Evolutionary conservation across 2,797 vertebrate genomes (phyloP).

Genomic region (Pteronotus mesoamericanus): DNA sequence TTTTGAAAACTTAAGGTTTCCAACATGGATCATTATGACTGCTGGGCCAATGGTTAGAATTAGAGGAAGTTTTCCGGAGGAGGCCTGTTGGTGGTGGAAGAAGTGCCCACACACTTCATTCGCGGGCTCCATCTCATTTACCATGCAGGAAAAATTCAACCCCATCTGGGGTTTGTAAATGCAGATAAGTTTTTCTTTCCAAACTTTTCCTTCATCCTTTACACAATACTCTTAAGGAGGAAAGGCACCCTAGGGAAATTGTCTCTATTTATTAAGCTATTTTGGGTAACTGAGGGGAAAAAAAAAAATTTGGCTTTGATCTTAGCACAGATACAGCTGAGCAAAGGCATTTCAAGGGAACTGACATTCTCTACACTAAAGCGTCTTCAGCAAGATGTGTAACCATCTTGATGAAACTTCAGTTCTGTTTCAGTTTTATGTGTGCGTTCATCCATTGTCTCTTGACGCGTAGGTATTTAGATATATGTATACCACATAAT

Average conservation of each 20-base stretch:
- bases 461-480: background rate
- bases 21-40: background rate
- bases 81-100: background rate
- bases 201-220: background rate
- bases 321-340: background rate
- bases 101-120: background rate
- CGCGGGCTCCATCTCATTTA: background rate
- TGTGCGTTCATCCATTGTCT: background rate
- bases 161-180: background rate
- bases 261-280: slow-evolving; percentile 26
- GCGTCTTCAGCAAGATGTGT: background rate
- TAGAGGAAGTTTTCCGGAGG: background rate
- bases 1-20: background rate
- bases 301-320: background rate
- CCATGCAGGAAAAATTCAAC: background rate
- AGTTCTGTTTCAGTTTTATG: background rate
- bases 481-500: background rate
- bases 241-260: slow-evolving; percentile 24
- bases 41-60: background rate
- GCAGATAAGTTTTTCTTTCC: slow-evolving; percentile 26
- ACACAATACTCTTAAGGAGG: background rate
- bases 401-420: slow-evolving; percentile 2
- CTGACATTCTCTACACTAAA: slow-evolving; percentile 19
- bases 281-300: slow-evolving; percentile 28
- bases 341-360: background rate